These are phyloP conservation scores for Synergus itoensis DNA, from an alignment of 2,888 invertebrate species.

Conservation along the genomic window DNA sequence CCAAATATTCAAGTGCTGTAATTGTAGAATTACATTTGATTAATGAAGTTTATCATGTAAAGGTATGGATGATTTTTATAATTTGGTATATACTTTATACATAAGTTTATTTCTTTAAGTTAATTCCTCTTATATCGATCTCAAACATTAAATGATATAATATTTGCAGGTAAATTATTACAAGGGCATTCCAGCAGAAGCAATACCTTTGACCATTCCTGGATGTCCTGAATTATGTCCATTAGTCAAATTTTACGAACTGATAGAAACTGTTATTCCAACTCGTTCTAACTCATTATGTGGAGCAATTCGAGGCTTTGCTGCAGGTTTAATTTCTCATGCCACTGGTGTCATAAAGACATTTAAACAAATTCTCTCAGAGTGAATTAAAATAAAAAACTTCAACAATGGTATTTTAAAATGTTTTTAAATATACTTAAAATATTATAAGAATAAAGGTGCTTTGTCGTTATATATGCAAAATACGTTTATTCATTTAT, in stretches of 20 bases:
- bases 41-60: slow-evolving; percentile 60
- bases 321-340: not conserved
- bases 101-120: not conserved
- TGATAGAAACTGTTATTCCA: slow-evolving; percentile 69
- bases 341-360: not conserved
- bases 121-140: slow-evolving; percentile 21
- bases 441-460: not conserved
- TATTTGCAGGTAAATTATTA: slow-evolving; percentile 79
- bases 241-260: slow-evolving; percentile 78
- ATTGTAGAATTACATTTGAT: slow-evolving; percentile 65
- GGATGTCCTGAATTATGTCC: slow-evolving; percentile 79
- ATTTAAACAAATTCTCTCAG: not conserved
- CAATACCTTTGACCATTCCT: slow-evolving; percentile 75
- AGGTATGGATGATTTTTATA: slow-evolving; percentile 58
- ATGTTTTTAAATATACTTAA: not conserved
- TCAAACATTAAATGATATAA: not conserved
- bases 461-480: no score
- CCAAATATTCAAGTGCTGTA: slow-evolving; percentile 65
- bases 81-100: not conserved
- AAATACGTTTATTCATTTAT: no score
- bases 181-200: slow-evolving; percentile 75
- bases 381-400: not conserved
- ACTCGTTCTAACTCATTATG: not conserved
- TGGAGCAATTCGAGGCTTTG: not conserved
- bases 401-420: not conserved